phyloP scores from a whole-genome alignment of 1,140 invertebrate genomes.

The Uloborus diversus region DNA sequence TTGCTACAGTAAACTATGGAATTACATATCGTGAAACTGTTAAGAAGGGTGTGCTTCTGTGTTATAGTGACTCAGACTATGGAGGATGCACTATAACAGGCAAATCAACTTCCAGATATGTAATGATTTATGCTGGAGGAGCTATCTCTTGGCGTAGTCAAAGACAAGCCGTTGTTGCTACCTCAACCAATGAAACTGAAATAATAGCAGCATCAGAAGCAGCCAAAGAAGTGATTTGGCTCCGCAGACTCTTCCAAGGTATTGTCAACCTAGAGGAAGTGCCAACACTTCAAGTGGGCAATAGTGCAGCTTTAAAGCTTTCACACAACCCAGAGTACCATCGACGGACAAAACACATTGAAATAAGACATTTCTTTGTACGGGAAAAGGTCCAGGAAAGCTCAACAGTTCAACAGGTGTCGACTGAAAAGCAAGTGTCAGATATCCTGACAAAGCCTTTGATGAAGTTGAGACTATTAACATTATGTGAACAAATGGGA shows the following conservation, averaged over 20 bases:
- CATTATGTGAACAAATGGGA: conserved; percentile 11
- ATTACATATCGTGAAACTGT: background rate
- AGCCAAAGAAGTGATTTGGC: conserved; percentile 35
- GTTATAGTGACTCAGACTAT: conserved; percentile 65
- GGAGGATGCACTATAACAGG: conserved; percentile 60
- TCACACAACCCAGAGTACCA: conserved; percentile 65
- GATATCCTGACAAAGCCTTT: conserved; percentile 64
- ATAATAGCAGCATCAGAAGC: conserved; percentile 5
- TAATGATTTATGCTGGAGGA: conserved; percentile 5
- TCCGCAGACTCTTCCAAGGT: background rate
- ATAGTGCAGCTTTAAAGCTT: conserved; percentile 61
- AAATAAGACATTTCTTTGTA: conserved; percentile 63
- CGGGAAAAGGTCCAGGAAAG: conserved; percentile 60
- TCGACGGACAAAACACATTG: conserved; percentile 65
- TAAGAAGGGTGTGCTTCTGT: background rate
- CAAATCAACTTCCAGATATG: conserved; percentile 13
- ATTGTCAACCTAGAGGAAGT: background rate
- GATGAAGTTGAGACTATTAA: background rate
- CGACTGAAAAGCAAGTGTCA: conserved; percentile 59
- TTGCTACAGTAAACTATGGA: conserved; percentile 60
- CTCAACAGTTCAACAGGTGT: conserved; percentile 5
- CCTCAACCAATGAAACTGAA: conserved; percentile 50
- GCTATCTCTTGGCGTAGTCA: conserved; percentile 34
- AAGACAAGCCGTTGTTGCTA: conserved; percentile 16
- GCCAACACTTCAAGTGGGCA: conserved; percentile 60